Base-by-base conservation (phyloP, 2,888 invertebrate genomes). In the Nemotelus nigrinus region DNA sequence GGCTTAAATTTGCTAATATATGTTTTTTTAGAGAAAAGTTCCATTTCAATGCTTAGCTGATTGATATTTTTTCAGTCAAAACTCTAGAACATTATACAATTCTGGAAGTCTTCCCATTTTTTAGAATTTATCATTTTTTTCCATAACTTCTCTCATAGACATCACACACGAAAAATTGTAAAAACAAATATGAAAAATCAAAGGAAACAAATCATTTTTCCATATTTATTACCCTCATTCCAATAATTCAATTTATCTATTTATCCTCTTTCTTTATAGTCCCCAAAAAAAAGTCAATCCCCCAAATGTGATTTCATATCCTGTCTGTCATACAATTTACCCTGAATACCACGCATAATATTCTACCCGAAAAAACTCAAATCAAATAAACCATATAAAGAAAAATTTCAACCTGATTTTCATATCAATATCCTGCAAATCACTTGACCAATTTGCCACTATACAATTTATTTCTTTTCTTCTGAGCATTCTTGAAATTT, bases 391-490 rank as follows among this genome's bases (percentile, higher is more conserved):
- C 41, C 60, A 60, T 63, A 50, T 41, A 74, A 53, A 70, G 50
- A 70, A 74, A 74, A 74, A 74, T 63, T 63, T 77, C 79, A 77
- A 77, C 77, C 77, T 79, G 77, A 79, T 79, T 79, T 79, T 79
- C 79, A 79, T 79, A 79, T 79, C 79, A 79, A 79, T 79, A 79
- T 79, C 77, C 48, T 76, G 77, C 68, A 77, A 79, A 79, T 79
- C 79, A 79, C 79, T 79, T 79, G 79, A 79, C 79, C 79, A 79
- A 79, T 79, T 79, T 79, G 76, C 71, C 72, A 76, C 74, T 74
- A 74, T 74, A 47, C 70, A 70, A 70, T 74, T 60, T 60, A 60
- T 74, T 48, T 74, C 74, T 50, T 74, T 74, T 74, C 45, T 25
- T 25, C 25, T 25, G 53, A 57, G 44, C 64, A 77, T 72, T 77